These are phyloP conservation scores for Margaritifera margaritifera DNA, from an alignment of 2,888 invertebrate genomes.

Conservation along the genomic window DNA sequence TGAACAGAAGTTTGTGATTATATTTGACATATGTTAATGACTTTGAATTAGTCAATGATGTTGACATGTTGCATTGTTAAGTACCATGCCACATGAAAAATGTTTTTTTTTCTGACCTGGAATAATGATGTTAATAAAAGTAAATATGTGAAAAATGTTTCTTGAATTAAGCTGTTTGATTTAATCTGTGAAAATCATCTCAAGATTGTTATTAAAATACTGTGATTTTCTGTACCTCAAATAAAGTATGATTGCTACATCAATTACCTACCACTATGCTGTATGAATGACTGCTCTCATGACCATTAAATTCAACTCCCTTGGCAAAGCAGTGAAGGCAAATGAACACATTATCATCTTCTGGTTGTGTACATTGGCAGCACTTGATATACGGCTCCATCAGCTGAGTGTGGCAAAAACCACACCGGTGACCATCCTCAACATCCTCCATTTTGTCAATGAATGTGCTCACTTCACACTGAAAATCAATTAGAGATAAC, in stretches of 20 bases:
- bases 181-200: too few relatives aligned
- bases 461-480: too few relatives aligned
- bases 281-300: slow-evolving; percentile 86
- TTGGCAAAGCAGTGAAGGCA: slow-evolving; percentile 86
- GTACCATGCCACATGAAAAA: too few relatives aligned
- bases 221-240: too few relatives aligned
- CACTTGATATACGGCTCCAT: slow-evolving; percentile 86
- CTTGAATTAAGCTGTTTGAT: background rate
- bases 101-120: too few relatives aligned
- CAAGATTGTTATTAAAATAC: background rate
- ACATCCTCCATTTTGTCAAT: too few relatives aligned
- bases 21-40: too few relatives aligned
- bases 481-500: too few relatives aligned
- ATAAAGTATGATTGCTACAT: background rate
- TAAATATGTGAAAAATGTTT: background rate
- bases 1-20: too few relatives aligned
- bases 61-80: too few relatives aligned
- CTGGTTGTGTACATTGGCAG: slow-evolving; percentile 78
- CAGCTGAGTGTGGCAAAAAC: slow-evolving; percentile 76
- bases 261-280: slow-evolving; percentile 75
- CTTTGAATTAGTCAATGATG: too few relatives aligned
- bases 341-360: background rate
- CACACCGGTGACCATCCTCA: slow-evolving; percentile 9
- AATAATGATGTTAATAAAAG: background rate
- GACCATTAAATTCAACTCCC: slow-evolving; percentile 81